Evolutionary conservation across 1,140 invertebrate species (phyloP), one percentile per base, ranked within the genome.

Genomic region (Planococcus citri): DNA sequence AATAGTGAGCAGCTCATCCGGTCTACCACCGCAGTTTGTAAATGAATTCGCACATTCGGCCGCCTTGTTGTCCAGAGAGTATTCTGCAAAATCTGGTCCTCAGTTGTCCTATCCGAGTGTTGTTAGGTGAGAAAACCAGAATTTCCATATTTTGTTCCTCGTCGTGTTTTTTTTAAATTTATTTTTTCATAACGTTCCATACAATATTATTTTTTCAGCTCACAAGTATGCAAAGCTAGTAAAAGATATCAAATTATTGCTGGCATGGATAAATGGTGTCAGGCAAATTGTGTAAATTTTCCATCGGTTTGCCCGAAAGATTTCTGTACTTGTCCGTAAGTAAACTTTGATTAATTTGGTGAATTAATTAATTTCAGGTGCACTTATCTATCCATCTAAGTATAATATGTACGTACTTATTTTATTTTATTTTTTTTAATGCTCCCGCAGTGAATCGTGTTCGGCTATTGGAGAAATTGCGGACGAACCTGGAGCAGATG

Each of bases 321-420:
- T 9, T 80, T 89, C 10, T 94, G 91, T 72, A 78, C 83, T 60
- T 94, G 91, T 75, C 89, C 89, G 90, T 92, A 82, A 88, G 89
- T 87, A 79, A 3, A 24, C 1, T 68, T 22, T 6, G 2, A 33
- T 1, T 68, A 68, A 25, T 27, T 68, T 4, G 22, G n/a, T n/a
- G n/a, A n/a, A n/a, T n/a, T n/a, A n/a, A n/a, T n/a, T n/a, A 61
- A 20, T 21, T 6, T 14, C 6, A 69, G 14, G 14, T 27, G 14
- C n/a, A 41, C n/a, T 41, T 9, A 41, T 33, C 29, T 33, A 6
- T 3, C 12, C 29, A 33, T 33, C 29, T 73, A 72, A 61, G 17
- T 1, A 29, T 38, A 38, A n/a, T 41, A 58, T n/a, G 41, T 17
- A n/a, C n/a, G 41, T 51, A 17, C 17, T 9, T 37, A 20, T 71